Conservation (phyloP, 2,797 vertebrate species). For the Sebastolobus alascanus region DNA sequence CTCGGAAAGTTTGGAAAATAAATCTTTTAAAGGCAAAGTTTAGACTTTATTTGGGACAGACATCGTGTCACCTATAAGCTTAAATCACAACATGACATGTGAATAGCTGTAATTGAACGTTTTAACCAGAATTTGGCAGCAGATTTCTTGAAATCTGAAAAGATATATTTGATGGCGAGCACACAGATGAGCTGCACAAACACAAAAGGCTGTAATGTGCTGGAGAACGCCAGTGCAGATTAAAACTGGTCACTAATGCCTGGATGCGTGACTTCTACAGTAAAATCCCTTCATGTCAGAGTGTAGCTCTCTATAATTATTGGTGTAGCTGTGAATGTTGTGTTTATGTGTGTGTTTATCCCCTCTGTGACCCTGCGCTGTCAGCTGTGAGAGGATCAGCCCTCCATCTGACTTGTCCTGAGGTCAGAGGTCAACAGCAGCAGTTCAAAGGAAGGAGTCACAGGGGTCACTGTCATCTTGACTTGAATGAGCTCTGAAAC, state of each 20-base stretch:
- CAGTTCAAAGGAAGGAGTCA: constrained; percentile 36
- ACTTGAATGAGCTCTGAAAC: constrained; percentile 35
- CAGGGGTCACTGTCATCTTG: constrained; percentile 33
- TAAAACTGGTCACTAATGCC: constrained; percentile 41
- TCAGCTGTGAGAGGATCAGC: constrained; percentile 47
- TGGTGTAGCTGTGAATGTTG: constrained; percentile 13
- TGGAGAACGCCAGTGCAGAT: constrained; percentile 40
- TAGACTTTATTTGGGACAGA: neutral
- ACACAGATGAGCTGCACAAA: constrained; percentile 14
- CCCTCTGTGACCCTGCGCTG: constrained; percentile 38
- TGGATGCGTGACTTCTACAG: constrained; percentile 23
- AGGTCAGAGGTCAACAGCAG: constrained; percentile 58
- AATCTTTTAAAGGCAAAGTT: neutral
- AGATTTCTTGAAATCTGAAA: neutral
- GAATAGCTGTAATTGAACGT: neutral
- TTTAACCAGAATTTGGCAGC: neutral
- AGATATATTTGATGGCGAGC: neutral
- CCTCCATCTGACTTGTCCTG: constrained; percentile 21
- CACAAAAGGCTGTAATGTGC: constrained; percentile 26
- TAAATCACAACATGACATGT: neutral
- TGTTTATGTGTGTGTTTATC: constrained; percentile 25
- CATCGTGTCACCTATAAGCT: neutral
- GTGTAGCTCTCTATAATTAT: constrained; percentile 3
- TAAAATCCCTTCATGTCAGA: constrained; percentile 31
- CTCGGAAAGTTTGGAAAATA: neutral